Base-by-base conservation (phyloP, 2,113 vertebrate genomes). In the Apaloderma vittatum region DNA sequence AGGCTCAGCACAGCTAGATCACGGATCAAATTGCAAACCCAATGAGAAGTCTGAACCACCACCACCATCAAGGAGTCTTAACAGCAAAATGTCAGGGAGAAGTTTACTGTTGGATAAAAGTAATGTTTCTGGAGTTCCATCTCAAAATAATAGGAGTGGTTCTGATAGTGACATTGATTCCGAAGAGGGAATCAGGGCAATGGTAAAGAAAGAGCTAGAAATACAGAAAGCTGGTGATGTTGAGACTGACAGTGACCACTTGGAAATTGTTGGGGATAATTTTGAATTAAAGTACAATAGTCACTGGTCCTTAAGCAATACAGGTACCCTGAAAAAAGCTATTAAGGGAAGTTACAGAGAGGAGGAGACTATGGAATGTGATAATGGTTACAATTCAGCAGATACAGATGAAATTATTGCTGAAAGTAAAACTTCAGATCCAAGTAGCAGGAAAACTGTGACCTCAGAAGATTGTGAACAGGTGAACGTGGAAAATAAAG, bases 341-440 rank as follows among this genome's bases (percentile, higher is more conserved):
- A 9, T 37, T 34, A 74, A 90, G 86, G 73, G 52, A 54, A 34
- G 11, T 49, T 34, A 12, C 9, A 68, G 45, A 45, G 43, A 83
- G 58, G 43, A 48, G 63, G 67, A 71, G 27, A 15, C 45, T 45
- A 2, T 30, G 17, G 88, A 92, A 75, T 96, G 96, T 4, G 95
- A 98, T 62, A 95, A 96, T 23, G 97, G 98, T 12, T 99, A 98
- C 75, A 98, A 99, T 95, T 99, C 99, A 10, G 98, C 98, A 37
- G 99, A 98, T 97, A 99, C 99, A 4, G 99, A 99, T 97, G 99
- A 99, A 98, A 99, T 99, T 59, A 98, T 99, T 67, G 98, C 98
- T 32, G 97, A 95, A 88, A 98, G 97, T 72, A 99, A 97, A 97
- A 95, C 34, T 49, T 30, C 36, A 40, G 10, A 21, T 65, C 43